phyloP scores from a whole-genome alignment of 2,888 invertebrate species.

The Sinohyriopsis cumingii region DNA sequence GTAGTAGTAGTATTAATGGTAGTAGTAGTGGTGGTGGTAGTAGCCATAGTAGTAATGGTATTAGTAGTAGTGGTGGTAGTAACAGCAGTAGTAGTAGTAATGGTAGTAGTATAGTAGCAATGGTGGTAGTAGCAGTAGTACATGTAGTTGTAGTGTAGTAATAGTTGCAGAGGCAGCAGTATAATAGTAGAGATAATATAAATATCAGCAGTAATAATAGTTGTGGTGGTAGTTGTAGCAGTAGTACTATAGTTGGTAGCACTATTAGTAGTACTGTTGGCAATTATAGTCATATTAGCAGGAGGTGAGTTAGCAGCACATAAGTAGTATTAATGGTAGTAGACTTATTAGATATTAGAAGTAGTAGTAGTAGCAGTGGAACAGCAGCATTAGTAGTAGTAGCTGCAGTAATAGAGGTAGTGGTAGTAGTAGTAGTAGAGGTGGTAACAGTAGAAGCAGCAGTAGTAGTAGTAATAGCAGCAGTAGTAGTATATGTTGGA shows the following conservation, averaged over 20 bases:
- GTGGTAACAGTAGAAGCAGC: too few species aligned
- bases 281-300: conserved; percentile 29
- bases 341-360: conserved; percentile 15
- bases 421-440: too few species aligned
- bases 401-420: too few species aligned
- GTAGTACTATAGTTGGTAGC: conserved; percentile 31
- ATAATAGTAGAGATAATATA: not conserved
- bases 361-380: not conserved
- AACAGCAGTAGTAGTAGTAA: conserved; percentile 14
- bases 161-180: conserved; percentile 26
- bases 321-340: conserved; percentile 33
- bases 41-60: conserved; percentile 13
- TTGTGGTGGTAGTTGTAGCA: conserved; percentile 26
- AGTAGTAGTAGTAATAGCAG: too few species aligned
- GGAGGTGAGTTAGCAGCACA: conserved; percentile 30
- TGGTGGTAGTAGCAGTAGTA: conserved; percentile 28
- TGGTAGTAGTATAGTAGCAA: conserved; percentile 29
- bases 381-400: too few species aligned
- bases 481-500: too few species aligned
- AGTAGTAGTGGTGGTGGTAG: conserved; percentile 12
- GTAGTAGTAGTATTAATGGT: conserved; percentile 13
- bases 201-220: conserved; percentile 25
- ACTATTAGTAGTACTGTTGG: conserved; percentile 29
- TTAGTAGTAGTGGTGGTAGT: conserved; percentile 12
- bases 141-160: conserved; percentile 24